phyloP scores from a whole-genome alignment of 2,888 invertebrate genomes.

The Cynaeus angustus region DNA sequence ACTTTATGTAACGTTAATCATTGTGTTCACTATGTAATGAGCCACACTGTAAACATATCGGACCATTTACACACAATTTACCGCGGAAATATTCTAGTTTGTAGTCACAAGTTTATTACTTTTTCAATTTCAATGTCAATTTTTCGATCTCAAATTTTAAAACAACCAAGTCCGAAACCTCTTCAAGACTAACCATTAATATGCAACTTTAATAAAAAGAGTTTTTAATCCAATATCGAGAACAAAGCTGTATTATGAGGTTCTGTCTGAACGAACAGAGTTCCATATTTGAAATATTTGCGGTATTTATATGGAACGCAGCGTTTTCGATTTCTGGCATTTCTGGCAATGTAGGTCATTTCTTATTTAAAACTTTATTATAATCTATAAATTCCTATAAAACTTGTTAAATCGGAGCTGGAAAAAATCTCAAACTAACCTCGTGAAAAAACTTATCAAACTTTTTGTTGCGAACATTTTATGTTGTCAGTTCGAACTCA shows the following conservation, averaged over 20 bases:
- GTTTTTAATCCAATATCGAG: conserved; percentile 8
- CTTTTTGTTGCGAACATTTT: conserved; percentile 6
- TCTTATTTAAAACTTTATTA: neutral
- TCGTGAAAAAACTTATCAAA: conserved; percentile 1
- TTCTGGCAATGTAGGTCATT: conserved; percentile 22
- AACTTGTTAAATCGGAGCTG: no score
- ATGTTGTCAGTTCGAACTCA: conserved; percentile 23
- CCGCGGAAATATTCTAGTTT: neutral
- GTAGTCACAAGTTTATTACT: neutral
- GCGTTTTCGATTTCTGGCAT: conserved; percentile 26
- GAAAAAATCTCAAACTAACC: neutral
- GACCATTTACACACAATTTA: neutral
- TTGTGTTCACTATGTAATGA: conserved; percentile 2
- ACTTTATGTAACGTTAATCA: neutral
- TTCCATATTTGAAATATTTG: conserved; percentile 24
- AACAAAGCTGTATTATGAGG: conserved; percentile 19
- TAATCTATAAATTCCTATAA: no score
- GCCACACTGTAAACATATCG: neutral
- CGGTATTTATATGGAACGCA: conserved; percentile 27
- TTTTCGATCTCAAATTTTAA: no score
- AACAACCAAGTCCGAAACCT: no score
- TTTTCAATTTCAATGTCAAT: no score
- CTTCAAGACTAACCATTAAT: no score
- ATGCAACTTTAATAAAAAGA: no score
- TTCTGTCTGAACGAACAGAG: conserved; percentile 24